A percentile compares a stretch with the other conserved stretches of the same genome.
Conservation (phyloP, 2,113 vertebrate genomes). For the Vulpes vulpes region DNA sequence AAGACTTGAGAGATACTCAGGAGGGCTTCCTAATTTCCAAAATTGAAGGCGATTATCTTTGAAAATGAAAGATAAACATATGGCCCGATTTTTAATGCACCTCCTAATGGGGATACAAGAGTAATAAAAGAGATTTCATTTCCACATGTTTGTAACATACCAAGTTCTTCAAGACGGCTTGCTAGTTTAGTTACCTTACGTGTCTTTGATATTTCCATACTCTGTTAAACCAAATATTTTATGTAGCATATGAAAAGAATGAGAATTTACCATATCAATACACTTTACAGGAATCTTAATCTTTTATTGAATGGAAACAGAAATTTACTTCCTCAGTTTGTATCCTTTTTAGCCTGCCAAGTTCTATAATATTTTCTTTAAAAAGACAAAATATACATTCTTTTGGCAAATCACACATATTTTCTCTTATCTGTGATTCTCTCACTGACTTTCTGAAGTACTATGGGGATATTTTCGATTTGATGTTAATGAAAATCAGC, state of each 20-base stretch:
- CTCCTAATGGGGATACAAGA: background rate
- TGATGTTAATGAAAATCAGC: background rate
- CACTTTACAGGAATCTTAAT: constrained; percentile 14
- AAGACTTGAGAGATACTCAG: background rate
- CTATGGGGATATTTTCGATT: constrained; percentile 33
- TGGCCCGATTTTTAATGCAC: background rate
- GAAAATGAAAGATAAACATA: background rate
- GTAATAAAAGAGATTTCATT: background rate
- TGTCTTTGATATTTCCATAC: background rate
- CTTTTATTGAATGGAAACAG: background rate
- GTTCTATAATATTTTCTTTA: constrained; percentile 49
- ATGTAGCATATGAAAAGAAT: background rate
- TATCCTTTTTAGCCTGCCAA: constrained; percentile 36
- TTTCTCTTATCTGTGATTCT: constrained; percentile 2
- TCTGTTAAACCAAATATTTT: background rate
- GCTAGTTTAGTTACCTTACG: background rate
- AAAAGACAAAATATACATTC: constrained; percentile 27
- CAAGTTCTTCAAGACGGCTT: constrained; percentile 20
- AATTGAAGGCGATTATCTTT: background rate
- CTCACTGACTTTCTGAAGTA: constrained; percentile 37
- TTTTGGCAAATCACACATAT: constrained; percentile 22
- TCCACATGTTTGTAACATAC: background rate
- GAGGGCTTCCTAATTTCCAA: background rate
- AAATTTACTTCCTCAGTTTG: constrained; percentile 15
- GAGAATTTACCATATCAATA: background rate